These are phyloP conservation scores for Dinothrombium tinctorium DNA, from an alignment of 1,140 invertebrate species.

Conservation along the genomic window DNA sequence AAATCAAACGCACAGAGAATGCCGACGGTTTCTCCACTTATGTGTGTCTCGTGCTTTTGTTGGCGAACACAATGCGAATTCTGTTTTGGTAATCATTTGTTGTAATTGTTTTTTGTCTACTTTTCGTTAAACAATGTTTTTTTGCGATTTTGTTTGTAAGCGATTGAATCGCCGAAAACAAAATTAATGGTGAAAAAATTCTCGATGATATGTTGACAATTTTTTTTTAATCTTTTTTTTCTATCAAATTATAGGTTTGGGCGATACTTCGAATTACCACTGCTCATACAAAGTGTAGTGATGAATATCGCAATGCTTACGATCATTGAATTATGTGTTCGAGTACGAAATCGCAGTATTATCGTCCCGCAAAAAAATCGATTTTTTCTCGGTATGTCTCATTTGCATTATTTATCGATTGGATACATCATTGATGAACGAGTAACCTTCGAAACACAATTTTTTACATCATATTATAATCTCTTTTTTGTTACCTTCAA, in stretches of 20 bases:
- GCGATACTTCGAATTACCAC: slow-evolving; percentile 74
- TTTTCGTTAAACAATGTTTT: slow-evolving; percentile 1
- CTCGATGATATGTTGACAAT: slow-evolving; percentile 4
- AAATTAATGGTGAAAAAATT: neutral
- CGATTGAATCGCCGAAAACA: neutral
- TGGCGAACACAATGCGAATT: slow-evolving; percentile 88
- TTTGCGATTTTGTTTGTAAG: slow-evolving; percentile 4
- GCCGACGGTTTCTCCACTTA: slow-evolving; percentile 82
- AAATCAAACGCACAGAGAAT: slow-evolving; percentile 69
- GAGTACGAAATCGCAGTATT: slow-evolving; percentile 55
- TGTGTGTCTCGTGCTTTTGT: slow-evolving; percentile 74
- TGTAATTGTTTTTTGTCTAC: neutral
- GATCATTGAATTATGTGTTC: slow-evolving; percentile 82
- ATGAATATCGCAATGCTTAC: slow-evolving; percentile 91
- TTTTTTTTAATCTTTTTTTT: slow-evolving; percentile 4
- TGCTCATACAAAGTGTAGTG: slow-evolving; percentile 84
- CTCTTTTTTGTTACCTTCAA: too few relatives aligned
- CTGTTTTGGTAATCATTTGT: slow-evolving; percentile 75
- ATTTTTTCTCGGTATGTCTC: slow-evolving; percentile 48
- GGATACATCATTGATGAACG: too few relatives aligned
- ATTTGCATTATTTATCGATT: too few relatives aligned
- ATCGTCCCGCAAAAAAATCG: slow-evolving; percentile 45
- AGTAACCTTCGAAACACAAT: too few relatives aligned
- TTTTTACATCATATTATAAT: too few relatives aligned
- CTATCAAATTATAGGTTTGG: slow-evolving; percentile 56